Evolutionary conservation across 2,797 vertebrate genomes (phyloP).

Genomic region (Florisuga fusca): DNA sequence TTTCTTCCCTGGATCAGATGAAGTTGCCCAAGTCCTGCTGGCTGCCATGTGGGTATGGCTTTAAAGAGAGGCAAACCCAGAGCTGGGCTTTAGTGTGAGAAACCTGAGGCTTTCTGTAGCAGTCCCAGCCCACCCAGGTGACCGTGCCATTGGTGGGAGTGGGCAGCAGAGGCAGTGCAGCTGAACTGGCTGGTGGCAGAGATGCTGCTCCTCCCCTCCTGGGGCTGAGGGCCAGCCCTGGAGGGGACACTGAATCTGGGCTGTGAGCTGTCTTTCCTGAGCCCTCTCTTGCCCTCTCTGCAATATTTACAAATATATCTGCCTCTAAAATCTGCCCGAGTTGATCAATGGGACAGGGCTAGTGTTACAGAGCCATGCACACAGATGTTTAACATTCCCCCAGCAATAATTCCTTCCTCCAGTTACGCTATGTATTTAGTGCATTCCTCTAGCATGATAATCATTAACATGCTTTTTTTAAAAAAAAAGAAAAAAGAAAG

Average conservation of each 20-base stretch:
- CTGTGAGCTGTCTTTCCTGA: background rate
- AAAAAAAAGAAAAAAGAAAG: too few relatives aligned
- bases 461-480: constrained; percentile 38
- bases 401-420: constrained; percentile 56
- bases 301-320: constrained; percentile 34
- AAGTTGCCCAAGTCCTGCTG: background rate
- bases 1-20: background rate
- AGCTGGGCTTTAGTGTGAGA: background rate
- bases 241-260: background rate
- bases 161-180: background rate
- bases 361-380: constrained; percentile 26
- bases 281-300: background rate
- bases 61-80: background rate
- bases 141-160: fast-evolving
- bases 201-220: background rate
- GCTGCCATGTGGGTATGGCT: background rate
- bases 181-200: background rate
- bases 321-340: background rate
- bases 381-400: constrained; percentile 63
- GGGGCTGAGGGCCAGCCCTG: background rate
- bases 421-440: constrained; percentile 53
- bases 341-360: constrained; percentile 52
- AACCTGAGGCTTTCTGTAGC: background rate
- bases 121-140: background rate
- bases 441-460: constrained; percentile 51